These are phyloP conservation scores for Watsonalla cultraria DNA, from an alignment of 2,888 invertebrate species.

Conservation along the genomic window DNA sequence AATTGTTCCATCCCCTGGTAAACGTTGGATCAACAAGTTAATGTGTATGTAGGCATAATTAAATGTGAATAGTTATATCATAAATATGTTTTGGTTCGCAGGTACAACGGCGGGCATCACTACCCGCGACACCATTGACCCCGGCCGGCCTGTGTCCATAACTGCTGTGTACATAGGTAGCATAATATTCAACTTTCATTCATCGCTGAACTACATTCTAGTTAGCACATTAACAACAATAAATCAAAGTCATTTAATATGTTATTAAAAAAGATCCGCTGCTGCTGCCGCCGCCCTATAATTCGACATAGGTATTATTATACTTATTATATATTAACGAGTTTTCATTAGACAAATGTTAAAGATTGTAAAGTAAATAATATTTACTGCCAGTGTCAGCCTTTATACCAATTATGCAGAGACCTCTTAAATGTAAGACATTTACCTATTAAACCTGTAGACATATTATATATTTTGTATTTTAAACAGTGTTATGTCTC, in stretches of 20 bases:
- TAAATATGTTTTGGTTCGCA: constrained; percentile 20
- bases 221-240: constrained; percentile 2
- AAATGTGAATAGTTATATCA: not conserved
- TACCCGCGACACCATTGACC: constrained; percentile 72
- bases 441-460: constrained; percentile 21
- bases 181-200: constrained; percentile 44
- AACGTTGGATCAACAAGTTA: too few species aligned
- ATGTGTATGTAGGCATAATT: too few species aligned
- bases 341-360: constrained; percentile 12
- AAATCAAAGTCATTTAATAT: constrained; percentile 1
- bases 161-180: constrained; percentile 51
- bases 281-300: not conserved
- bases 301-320: not conserved
- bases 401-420: constrained; percentile 31
- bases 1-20: too few species aligned
- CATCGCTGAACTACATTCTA: constrained; percentile 22
- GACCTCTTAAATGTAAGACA: constrained; percentile 24
- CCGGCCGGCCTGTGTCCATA: constrained; percentile 36
- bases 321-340: not conserved
- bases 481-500: constrained; percentile 17
- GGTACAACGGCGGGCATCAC: constrained; percentile 65
- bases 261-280: not conserved
- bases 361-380: constrained; percentile 15
- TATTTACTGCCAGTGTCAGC: constrained; percentile 44
- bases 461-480: constrained; percentile 23